These are phyloP conservation scores for Burhinus bistriatus DNA, from an alignment of 2,113 vertebrate genomes.

Conservation along the genomic window DNA sequence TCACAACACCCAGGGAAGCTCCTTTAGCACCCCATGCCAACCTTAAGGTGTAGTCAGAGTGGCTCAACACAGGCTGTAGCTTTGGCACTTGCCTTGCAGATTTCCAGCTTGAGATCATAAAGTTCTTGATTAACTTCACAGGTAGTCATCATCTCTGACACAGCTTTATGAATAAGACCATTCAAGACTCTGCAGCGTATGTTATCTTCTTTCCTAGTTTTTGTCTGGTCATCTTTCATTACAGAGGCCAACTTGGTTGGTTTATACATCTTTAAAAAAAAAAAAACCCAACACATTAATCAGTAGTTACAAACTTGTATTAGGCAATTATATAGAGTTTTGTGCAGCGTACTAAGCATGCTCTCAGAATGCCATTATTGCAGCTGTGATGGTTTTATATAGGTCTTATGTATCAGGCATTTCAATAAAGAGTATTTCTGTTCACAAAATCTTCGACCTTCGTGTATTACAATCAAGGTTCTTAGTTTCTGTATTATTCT, in stretches of 20 bases:
- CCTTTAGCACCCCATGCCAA: fast-evolving
- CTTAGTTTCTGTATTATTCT: neutral
- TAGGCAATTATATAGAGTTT: neutral
- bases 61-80: neutral
- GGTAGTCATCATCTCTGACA: conserved; percentile 72
- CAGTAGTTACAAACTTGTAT: neutral
- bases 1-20: neutral
- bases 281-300: neutral
- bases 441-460: neutral
- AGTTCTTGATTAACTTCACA: conserved; percentile 77
- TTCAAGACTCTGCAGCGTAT: conserved; percentile 72
- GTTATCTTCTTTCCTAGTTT: conserved; percentile 69
- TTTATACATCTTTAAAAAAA: conserved; percentile 41
- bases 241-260: neutral
- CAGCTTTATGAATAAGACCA: conserved; percentile 74
- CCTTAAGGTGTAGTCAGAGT: fast-evolving
- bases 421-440: neutral
- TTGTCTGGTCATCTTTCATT: conserved; percentile 27
- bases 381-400: neutral
- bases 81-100: conserved; percentile 76
- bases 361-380: neutral
- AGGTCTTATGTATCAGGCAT: neutral
- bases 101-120: conserved; percentile 75
- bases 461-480: neutral
- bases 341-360: neutral